Percentiles rank a stretch among this genome's conserved stretches.
Evolutionary conservation across 1,140 invertebrate species (phyloP).

Genomic region (Cydia strobilella): DNA sequence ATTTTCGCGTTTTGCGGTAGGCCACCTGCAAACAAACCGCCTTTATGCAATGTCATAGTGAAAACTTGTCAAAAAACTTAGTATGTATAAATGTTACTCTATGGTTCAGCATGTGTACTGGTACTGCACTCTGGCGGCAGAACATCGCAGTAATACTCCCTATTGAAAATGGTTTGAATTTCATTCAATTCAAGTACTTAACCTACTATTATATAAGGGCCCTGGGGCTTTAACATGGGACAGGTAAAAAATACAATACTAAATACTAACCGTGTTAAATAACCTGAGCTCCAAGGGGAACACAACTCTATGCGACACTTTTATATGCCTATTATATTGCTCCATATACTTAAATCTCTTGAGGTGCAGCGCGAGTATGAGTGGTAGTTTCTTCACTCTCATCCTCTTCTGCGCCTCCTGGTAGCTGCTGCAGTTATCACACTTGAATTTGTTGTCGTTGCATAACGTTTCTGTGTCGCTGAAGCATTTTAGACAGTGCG

Average conservation of each 20-base stretch:
- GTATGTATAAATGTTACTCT: too few relatives aligned
- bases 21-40: too few relatives aligned
- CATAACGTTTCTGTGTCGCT: slow-evolving; percentile 99
- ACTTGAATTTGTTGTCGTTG: slow-evolving; percentile 99
- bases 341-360: slow-evolving; percentile 99
- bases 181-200: too few relatives aligned
- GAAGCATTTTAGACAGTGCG: slow-evolving; percentile 98
- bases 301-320: slow-evolving; percentile 99
- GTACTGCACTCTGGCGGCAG: too few relatives aligned
- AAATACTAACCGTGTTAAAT: slow-evolving; percentile 95
- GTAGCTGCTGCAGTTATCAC: slow-evolving; percentile 99
- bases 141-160: too few relatives aligned
- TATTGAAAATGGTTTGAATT: too few relatives aligned
- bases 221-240: too few relatives aligned
- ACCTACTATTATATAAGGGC: too few relatives aligned
- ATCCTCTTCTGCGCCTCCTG: slow-evolving; percentile 99
- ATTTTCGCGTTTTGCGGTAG: too few relatives aligned
- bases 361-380: slow-evolving; percentile 98
- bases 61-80: too few relatives aligned
- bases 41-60: too few relatives aligned
- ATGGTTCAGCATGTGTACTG: too few relatives aligned
- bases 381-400: slow-evolving; percentile 98
- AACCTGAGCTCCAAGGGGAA: slow-evolving; percentile 98
- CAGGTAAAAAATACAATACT: slow-evolving; percentile 63
- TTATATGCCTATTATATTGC: slow-evolving; percentile 98